Base-by-base conservation (phyloP, 1,140 invertebrate species). In the Pemphigus obesinymphae region DNA sequence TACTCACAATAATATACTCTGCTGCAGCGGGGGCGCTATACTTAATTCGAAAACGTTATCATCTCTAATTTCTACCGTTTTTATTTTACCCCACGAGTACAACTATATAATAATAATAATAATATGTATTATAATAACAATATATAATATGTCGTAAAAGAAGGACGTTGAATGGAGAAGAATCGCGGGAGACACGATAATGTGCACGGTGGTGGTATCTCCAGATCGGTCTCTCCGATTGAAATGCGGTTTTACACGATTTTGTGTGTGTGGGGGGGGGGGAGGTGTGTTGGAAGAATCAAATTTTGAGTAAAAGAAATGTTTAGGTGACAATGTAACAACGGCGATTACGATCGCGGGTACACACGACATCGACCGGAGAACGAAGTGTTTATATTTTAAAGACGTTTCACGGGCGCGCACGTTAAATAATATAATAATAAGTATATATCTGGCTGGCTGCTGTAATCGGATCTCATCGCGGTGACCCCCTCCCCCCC, bases 321-420 rank as follows among this genome's bases (percentile, higher is more conserved):
- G n/a, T 40, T 2, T 7, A 76, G 73, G n/a, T 63, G 76, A 80
- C 76, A 80, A 45, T 75, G 34, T 37, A 58, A 76, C 29, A 10
- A 50, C 76, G 34, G 37, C 55, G 76, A 80, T 80, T 80, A 63
- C 55, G 76, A 80, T 80, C 76, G 76, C 76, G 40, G 23, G n/a
- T 53, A n/a, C 15, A n/a, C n/a, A n/a, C 20, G 17, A 66, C 34
- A 66, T 2, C 1, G 31, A 7, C 43, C 8, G 43, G 43, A 11
- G 43, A 45, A 45, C 10, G 43, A 13, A 45, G 43, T 45, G 8
- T 11, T 40, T 40, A 40, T 40, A 40, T 40, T 23, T 10, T 20
- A 31, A 20, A 34, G 29, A 8, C 29, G 58, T 63, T 31, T 63
- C 58, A n/a, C 29, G 29, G 17, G 29, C 17, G 58, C 17, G 1